These are phyloP conservation scores for Cassiopea andromeda DNA, from an alignment of 30 jellyfish, hydroid and myxozoan genomes.

Conservation along the genomic window DNA sequence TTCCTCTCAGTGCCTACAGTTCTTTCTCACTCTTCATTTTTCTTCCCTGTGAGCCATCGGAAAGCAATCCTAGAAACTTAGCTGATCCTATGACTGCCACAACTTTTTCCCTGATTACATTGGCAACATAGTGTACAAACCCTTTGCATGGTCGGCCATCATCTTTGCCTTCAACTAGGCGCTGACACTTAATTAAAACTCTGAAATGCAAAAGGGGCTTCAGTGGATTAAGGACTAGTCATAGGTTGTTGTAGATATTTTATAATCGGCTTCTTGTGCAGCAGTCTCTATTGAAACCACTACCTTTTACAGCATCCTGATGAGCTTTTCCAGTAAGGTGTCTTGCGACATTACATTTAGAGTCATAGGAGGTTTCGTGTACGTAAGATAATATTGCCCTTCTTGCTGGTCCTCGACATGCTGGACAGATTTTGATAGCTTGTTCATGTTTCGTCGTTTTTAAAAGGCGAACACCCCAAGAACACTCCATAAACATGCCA, in stretches of 20 bases:
- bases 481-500: too few relatives aligned
- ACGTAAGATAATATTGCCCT: constrained; percentile 16
- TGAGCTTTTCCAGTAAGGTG: constrained; percentile 18
- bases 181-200: constrained; percentile 21
- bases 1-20: constrained; percentile 54
- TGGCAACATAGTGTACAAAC: constrained; percentile 10
- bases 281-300: constrained; percentile 14
- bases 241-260: constrained; percentile 22
- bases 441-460: neutral
- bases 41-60: constrained; percentile 75
- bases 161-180: constrained; percentile 28
- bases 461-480: too few relatives aligned
- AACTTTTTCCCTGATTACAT: constrained; percentile 37
- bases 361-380: constrained; percentile 14
- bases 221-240: constrained; percentile 4
- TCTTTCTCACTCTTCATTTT: constrained; percentile 69
- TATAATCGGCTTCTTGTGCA: constrained; percentile 15
- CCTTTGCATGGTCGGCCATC: constrained; percentile 14
- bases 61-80: constrained; percentile 53
- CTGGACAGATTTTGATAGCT: neutral
- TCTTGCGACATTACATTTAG: constrained; percentile 20
- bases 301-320: constrained; percentile 1
- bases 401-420: constrained; percentile 29
- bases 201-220: constrained; percentile 26
- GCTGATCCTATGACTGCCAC: constrained; percentile 42